Evolutionary conservation across 2,888 invertebrate species (phyloP).

Genomic region (Eucera pruinosa): DNA sequence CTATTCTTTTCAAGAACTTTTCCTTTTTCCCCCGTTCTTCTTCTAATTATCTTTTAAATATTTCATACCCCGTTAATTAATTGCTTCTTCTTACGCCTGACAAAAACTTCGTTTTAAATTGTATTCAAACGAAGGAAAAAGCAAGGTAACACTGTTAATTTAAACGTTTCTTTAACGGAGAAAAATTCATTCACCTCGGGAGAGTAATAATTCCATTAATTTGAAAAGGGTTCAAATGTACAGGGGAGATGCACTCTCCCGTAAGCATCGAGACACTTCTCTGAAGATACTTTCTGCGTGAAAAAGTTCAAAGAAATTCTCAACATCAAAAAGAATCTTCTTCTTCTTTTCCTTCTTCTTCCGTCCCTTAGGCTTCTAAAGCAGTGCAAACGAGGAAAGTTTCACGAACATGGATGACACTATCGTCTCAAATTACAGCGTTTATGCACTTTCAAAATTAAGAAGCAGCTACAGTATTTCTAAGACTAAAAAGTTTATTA

Average conservation of each 20-base stretch:
- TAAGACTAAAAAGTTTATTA: not conserved
- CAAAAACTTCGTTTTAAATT: not conserved
- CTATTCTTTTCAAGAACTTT: not conserved
- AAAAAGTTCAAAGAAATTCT: slow-evolving; percentile 45
- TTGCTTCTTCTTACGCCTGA: not conserved
- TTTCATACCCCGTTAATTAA: not conserved
- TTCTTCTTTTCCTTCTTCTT: not conserved
- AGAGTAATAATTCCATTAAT: slow-evolving; percentile 36
- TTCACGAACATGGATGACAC: not conserved
- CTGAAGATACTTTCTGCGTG: slow-evolving; percentile 3
- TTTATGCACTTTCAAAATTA: not conserved
- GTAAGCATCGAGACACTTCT: slow-evolving; percentile 7
- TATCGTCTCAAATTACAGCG: slow-evolving; percentile 30
- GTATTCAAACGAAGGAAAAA: not conserved
- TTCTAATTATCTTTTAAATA: too few species aligned
- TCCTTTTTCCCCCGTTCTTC: not conserved
- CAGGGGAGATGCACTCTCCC: slow-evolving; percentile 23
- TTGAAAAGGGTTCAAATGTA: slow-evolving; percentile 20
- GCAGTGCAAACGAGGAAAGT: slow-evolving; percentile 19
- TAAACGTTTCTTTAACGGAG: not conserved
- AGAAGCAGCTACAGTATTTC: not conserved
- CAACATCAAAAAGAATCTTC: slow-evolving; percentile 27
- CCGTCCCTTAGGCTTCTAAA: not conserved
- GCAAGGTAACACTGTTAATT: not conserved
- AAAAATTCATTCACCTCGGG: not conserved